phyloP scores from a whole-genome alignment of 2,888 invertebrate species.

The Diabrotica balteata region DNA sequence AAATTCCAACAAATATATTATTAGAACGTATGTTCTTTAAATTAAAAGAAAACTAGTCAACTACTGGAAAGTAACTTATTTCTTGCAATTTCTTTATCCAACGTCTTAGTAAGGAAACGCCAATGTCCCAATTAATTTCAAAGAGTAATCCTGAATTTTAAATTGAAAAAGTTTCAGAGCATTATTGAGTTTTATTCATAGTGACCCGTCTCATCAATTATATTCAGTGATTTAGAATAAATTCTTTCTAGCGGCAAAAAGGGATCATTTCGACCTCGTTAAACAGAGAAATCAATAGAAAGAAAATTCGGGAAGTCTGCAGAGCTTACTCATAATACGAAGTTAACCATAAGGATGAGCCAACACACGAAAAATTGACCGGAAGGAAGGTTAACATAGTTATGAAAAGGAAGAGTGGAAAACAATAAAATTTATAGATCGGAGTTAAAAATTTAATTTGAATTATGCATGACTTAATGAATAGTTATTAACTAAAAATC shows the following conservation, averaged over 20 bases:
- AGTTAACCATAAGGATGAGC: constrained; percentile 14
- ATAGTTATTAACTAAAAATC: too few relatives aligned
- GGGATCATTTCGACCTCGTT: constrained; percentile 34
- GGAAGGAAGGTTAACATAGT: too few relatives aligned
- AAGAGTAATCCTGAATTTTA: constrained; percentile 28
- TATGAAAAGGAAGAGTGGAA: too few relatives aligned
- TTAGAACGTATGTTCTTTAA: too few relatives aligned
- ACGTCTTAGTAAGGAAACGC: neutral
- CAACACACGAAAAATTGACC: neutral
- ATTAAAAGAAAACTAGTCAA: too few relatives aligned
- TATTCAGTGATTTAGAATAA: constrained; percentile 34
- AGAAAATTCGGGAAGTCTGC: constrained; percentile 23
- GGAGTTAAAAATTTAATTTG: too few relatives aligned
- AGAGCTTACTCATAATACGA: neutral
- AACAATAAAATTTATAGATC: too few relatives aligned
- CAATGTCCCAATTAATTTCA: constrained; percentile 19
- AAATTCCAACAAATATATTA: too few relatives aligned
- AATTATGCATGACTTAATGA: too few relatives aligned
- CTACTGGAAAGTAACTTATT: too few relatives aligned
- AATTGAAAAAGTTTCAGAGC: constrained; percentile 36
- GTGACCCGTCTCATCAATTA: constrained; percentile 37
- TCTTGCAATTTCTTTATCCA: too few relatives aligned
- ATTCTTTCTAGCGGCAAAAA: constrained; percentile 32
- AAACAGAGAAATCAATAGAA: constrained; percentile 31
- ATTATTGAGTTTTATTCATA: constrained; percentile 37